Base-by-base conservation (phyloP, 2,888 invertebrate genomes). In the Theretra japonica region DNA sequence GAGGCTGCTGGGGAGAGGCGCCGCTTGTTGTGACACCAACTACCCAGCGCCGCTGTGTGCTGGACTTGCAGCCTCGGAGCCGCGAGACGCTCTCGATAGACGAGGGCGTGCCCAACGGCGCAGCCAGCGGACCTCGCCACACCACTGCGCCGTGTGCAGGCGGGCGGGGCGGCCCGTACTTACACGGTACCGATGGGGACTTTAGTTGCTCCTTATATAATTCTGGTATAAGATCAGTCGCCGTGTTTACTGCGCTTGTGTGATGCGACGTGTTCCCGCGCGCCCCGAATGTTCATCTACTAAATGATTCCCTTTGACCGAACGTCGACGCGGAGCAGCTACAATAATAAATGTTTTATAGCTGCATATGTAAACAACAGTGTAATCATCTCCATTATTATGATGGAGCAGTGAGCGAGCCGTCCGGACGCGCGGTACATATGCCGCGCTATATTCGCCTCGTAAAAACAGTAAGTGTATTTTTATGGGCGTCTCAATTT, bases 391-490 rank as follows among this genome's bases (percentile, higher is more conserved):
- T 53, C 15, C 65, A 17, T 41, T 48, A 62, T 19, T 33, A 11
- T 23, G 65, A 23, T 21, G 23, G 17, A 23, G 33, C 23, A n/a
- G 65, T n/a, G 48, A 21, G 21, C 58, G 41, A 17, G 5, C 23
- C 15, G 48, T 21, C n/a, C 58, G 41, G 11, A 1, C 65, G 41
- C 21, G 21, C 21, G 19, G 30, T n/a, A n/a, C 41, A 65, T 21
- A 48, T 41, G 21, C 48, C 21, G 41, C 48, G 41, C 21, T 48
- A 48, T 41, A 65, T 41, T 65, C 65, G 65, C 5, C 65, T 65
- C 41, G 21, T 62, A 41, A 65, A 58, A 65, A 65, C 65, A 48
- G 41, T 62, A 65, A 65, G 65, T 65, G 65, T 65, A 48, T 65
- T 65, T 28, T 65, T 62, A 62, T 23, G 41, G n/a, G 23, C 65